Evolutionary conservation across 1,140 invertebrate genomes (phyloP), one percentile per base, ranked within the genome.

Genomic region (Oppia nitens): DNA sequence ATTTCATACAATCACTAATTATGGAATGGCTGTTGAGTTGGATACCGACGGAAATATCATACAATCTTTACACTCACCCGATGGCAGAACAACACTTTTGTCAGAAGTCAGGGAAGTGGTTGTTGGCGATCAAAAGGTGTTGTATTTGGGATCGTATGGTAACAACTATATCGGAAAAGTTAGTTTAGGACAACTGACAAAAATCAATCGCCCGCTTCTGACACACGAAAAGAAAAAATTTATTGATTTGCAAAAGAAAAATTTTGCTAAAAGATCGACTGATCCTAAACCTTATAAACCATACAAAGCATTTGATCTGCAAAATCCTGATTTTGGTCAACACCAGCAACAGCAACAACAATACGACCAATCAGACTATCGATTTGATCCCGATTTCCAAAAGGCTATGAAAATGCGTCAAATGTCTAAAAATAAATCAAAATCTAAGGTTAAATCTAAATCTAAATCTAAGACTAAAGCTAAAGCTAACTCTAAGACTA

Each of bases 81-180:
- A 69, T 50, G 71, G 70, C 21, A 27, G 63, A 29, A 60, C 63
- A 14, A 53, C 64, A 20, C 64, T 66, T 20, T 57, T 71, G 6
- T 72, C 70, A 59, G 70, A 74, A 62, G 67, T 68, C 0, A 61
- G 66, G 11, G 72, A 73, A 63, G 60, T 55, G 64, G 68, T 26
- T 63, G 28, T n/a, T 21, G 27, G 23, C 4, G 47, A 47, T 23
- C 24, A 57, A 32, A 3, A 52, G 29, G 11, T 48, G 14, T 27
- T 82, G 3, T 83, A 79, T 68, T 66, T 84, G 1, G 82, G 86
- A 17, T 81, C 79, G n/a, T 83, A 83, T 9, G 78, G 76, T 60
- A 78, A 80, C 65, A 69, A 79, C 25, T 83, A 76, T 65, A 68
- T 89, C 47, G 80, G 73, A 3, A 75, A 78, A 63, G 17, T 40